phyloP scores from a whole-genome alignment of 2,113 vertebrate genomes.

The Climacteris rufus region DNA sequence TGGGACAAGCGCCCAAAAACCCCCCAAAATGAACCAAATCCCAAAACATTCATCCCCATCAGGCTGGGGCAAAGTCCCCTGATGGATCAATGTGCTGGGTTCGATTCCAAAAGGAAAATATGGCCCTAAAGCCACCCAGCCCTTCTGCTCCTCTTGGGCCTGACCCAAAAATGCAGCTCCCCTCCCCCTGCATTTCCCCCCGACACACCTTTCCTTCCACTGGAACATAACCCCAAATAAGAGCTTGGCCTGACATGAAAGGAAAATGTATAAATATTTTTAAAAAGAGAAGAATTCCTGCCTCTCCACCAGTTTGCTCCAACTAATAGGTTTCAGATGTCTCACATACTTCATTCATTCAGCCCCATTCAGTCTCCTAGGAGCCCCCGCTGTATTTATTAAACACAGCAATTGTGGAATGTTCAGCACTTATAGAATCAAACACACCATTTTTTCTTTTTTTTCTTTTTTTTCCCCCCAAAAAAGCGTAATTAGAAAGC shows the following conservation, averaged over 20 bases:
- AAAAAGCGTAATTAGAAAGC: neutral
- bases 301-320: conserved; percentile 75
- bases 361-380: conserved; percentile 78
- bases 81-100: neutral
- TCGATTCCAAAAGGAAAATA: neutral
- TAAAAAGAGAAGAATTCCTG: conserved; percentile 66
- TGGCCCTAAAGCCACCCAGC: neutral
- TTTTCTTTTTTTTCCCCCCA: neutral
- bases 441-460: neutral
- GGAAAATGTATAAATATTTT: conserved; percentile 64
- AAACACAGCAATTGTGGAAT: conserved; percentile 67
- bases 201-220: conserved; percentile 63
- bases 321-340: conserved; percentile 87
- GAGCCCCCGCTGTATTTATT: conserved; percentile 78
- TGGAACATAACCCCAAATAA: conserved; percentile 62
- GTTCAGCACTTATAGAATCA: conserved; percentile 56
- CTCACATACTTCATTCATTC: conserved; percentile 80
- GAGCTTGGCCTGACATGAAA: conserved; percentile 61
- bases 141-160: conserved; percentile 22
- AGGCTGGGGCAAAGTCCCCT: neutral
- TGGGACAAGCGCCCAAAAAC: neutral
- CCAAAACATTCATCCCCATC: neutral
- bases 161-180: conserved; percentile 7
- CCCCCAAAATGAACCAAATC: neutral
- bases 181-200: conserved; percentile 46